A percentile compares a stretch with the other conserved stretches of the same genome.
These are phyloP conservation scores for Spodoptera litura DNA, from an alignment of 1,140 invertebrate species.

Conservation along the genomic window DNA sequence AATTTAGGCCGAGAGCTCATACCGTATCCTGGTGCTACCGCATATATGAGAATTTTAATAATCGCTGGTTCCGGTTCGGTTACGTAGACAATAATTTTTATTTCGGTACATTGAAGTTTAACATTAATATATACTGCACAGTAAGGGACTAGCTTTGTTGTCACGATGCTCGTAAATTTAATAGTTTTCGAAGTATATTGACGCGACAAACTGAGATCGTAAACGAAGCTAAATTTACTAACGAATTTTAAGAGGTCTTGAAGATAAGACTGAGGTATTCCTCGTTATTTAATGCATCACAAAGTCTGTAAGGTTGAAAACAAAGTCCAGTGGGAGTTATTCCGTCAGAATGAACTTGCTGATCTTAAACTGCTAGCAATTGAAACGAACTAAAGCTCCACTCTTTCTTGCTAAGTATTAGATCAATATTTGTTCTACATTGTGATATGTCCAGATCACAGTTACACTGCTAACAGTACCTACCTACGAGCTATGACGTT, in stretches of 20 bases:
- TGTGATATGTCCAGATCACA: not conserved
- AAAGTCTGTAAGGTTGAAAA: conserved; percentile 28
- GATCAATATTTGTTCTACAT: conserved; percentile 62
- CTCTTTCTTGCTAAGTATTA: conserved; percentile 37
- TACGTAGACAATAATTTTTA: too few species aligned
- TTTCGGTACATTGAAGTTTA: not conserved
- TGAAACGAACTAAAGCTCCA: conserved; percentile 28
- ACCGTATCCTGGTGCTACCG: not conserved
- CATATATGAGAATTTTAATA: conserved; percentile 11
- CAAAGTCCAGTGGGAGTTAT: not conserved
- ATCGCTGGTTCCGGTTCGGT: not conserved
- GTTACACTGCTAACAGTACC: too few species aligned
- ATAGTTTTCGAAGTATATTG: conserved; percentile 55
- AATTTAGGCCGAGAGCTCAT: conserved; percentile 4
- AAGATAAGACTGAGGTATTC: conserved; percentile 39
- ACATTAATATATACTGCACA: conserved; percentile 6
- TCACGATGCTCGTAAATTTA: conserved; percentile 60
- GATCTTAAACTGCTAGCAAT: conserved; percentile 38
- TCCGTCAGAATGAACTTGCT: not conserved
- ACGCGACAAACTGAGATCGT: conserved; percentile 56
- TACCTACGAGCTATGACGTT: too few species aligned
- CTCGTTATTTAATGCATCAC: conserved; percentile 30
- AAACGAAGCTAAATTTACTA: conserved; percentile 49
- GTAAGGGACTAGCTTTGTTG: conserved; percentile 40
- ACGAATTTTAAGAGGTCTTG: conserved; percentile 48